Base-by-base conservation (phyloP, 2,888 invertebrate species). In the Serrognathus titanus region DNA sequence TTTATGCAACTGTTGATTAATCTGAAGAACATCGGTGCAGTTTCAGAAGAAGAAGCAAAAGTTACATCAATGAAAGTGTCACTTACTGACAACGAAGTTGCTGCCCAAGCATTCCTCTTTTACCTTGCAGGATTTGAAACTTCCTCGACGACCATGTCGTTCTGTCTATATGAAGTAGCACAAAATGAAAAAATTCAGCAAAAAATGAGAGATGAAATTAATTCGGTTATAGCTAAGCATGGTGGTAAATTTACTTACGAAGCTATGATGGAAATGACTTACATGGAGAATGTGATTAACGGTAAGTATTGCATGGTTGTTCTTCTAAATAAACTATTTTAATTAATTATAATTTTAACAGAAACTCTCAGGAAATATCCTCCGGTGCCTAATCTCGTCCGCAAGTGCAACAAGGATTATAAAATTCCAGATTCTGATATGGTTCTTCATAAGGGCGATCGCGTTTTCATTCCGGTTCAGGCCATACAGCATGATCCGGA, bases 311-410 rank as follows among this genome's bases (percentile, higher is more conserved):
- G 24, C 24, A 1, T 24, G 24, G 2, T 3, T 5, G 4, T 24
- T 24, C 6, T 24, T 24, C 24, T 24, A 24, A 24, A 24, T 24
- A 24, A 24, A 24, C 24, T 6, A 3, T 16, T 16, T 16, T 24
- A 6, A 24, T 2, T 24, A 24, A 24, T 6, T 24, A 24, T 6
- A 12, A 3, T 37, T 11, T 1, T 37, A 6, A 24, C 70, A 82
- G 85, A 85, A 72, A 82, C 84, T 1, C 71, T 85, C 63, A 74
- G 85, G 37, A 81, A 83, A 70, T 82, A 83, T 70, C 84, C 85
- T 3, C 80, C 83, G 5, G 82, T 82, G 1, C 78, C 81, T 2
- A 69, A 80, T 20, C 72, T 83, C 48, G 71, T 79, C 10, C 71
- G 83, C 40, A 79, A 78, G 63, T 82, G 82, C 64, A 83, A 79